Conservation (phyloP, 23 tunicate genomes). For the Ciona savignyi region DNA sequence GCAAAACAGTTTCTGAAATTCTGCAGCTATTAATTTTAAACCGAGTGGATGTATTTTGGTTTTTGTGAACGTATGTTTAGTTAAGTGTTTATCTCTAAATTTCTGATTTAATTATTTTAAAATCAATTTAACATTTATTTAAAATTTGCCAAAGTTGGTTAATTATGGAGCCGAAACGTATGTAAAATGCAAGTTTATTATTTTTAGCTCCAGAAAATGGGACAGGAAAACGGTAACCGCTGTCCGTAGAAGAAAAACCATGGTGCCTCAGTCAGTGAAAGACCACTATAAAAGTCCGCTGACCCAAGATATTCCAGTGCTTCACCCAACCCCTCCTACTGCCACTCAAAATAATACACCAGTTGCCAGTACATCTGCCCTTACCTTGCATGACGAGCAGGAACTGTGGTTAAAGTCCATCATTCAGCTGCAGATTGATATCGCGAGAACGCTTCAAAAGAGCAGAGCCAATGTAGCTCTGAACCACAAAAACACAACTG, state of each 20-base stretch:
- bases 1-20: too few relatives aligned
- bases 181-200: background rate
- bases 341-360: background rate
- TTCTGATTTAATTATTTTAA: background rate
- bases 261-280: slow-evolving; percentile 63
- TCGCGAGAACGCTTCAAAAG: slow-evolving; percentile 30
- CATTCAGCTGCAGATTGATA: slow-evolving; percentile 42
- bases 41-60: too few relatives aligned
- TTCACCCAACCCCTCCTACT: background rate
- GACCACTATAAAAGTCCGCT: slow-evolving; percentile 61
- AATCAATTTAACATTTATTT: too few relatives aligned
- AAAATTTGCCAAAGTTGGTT: too few relatives aligned
- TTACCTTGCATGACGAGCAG: slow-evolving; percentile 34
- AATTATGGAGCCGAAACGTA: too few relatives aligned
- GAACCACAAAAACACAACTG: background rate
- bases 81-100: too few relatives aligned
- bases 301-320: slow-evolving; percentile 35
- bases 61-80: too few relatives aligned
- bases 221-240: too few relatives aligned
- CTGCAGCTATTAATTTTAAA: too few relatives aligned
- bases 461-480: background rate
- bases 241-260: slow-evolving; percentile 20
- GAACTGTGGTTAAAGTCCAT: slow-evolving; percentile 50
- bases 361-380: background rate
- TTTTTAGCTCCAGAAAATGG: too few relatives aligned